A percentile compares a stretch with the other conserved stretches of the same genome.
Evolutionary conservation across 2,888 invertebrate genomes (phyloP).

Genomic region (Branchipolynoe longqiensis): DNA sequence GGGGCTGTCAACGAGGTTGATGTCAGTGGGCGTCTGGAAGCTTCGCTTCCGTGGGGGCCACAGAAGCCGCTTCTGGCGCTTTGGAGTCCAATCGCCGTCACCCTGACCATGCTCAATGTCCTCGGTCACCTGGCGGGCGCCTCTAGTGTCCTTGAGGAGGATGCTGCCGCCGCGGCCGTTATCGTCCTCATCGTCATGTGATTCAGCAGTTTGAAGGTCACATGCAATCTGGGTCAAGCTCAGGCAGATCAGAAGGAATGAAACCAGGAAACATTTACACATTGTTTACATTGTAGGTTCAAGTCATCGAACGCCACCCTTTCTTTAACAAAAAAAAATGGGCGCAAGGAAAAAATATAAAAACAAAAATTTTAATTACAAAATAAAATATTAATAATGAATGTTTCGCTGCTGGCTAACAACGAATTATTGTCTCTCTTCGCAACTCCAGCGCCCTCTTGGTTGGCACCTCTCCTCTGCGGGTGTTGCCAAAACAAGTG

Average conservation of each 20-base stretch:
- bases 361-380: no score
- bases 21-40: not conserved
- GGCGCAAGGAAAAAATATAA: no score
- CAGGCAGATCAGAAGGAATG: constrained; percentile 17
- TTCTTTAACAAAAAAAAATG: not conserved
- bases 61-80: constrained; percentile 25
- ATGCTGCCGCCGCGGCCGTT: not conserved
- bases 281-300: constrained; percentile 35
- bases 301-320: constrained; percentile 3
- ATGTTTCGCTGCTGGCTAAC: no score
- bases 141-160: not conserved
- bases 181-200: no score
- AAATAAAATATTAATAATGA: no score
- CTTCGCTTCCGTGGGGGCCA: constrained; percentile 37
- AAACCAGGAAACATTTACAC: constrained; percentile 48
- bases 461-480: no score
- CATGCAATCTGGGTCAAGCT: constrained; percentile 17
- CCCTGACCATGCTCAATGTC: constrained; percentile 23
- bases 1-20: not conserved
- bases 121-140: constrained; percentile 4
- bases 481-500: no score
- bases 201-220: not conserved
- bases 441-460: no score
- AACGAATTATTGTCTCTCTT: no score
- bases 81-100: not conserved